Conservation (phyloP, 2,113 vertebrate genomes). For the Daphoenositta chrysoptera region DNA sequence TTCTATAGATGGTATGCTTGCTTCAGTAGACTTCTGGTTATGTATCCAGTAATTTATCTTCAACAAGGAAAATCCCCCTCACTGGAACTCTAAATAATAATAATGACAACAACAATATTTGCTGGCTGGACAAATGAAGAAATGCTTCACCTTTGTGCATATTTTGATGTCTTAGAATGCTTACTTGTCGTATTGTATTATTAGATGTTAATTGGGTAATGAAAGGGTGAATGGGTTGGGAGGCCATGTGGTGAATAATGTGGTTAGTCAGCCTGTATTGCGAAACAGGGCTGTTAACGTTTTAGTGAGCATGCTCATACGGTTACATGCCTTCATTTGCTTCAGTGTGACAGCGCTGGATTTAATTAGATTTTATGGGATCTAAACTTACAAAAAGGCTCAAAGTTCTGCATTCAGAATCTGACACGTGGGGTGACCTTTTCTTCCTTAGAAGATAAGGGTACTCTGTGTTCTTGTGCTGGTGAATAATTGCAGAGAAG, state of each 20-base stretch:
- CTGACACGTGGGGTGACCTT: constrained; percentile 23
- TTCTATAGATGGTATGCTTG: background rate
- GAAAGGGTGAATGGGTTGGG: constrained; percentile 38
- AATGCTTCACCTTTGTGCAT: background rate
- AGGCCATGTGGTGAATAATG: background rate
- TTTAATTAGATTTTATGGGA: constrained; percentile 66
- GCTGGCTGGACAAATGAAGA: background rate
- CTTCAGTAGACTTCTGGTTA: background rate
- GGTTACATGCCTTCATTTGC: background rate
- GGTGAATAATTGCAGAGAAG: constrained; percentile 46
- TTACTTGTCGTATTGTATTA: background rate
- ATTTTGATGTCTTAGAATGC: background rate
- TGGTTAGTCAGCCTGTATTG: constrained; percentile 21
- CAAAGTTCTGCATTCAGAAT: constrained; percentile 36
- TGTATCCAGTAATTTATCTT: background rate
- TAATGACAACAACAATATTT: background rate
- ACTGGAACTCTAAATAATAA: background rate
- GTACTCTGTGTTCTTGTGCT: constrained; percentile 49
- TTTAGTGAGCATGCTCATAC: constrained; percentile 7
- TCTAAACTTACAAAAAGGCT: constrained; percentile 46
- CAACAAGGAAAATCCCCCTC: background rate
- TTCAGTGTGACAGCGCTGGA: constrained; percentile 31
- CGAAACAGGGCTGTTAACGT: background rate
- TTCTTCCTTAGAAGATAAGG: constrained; percentile 49
- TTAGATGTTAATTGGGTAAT: constrained; percentile 22